phyloP scores from a whole-genome alignment of 1,140 invertebrate genomes.

The Andricus grossulariae region DNA sequence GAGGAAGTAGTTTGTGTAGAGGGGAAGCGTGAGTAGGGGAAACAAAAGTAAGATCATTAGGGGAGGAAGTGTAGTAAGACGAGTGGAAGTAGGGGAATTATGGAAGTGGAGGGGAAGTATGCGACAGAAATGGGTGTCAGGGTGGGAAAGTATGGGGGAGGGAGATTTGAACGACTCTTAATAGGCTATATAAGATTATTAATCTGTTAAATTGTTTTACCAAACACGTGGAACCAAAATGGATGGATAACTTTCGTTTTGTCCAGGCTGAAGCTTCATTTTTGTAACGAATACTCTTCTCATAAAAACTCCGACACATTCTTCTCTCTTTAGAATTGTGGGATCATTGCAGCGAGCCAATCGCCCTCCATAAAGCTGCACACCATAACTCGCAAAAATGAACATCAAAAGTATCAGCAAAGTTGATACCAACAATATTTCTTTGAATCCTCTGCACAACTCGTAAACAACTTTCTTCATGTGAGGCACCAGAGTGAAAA shows the following conservation, averaged over 20 bases:
- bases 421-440: constrained; percentile 98
- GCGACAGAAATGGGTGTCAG: too few species aligned
- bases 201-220: constrained; percentile 76
- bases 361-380: constrained; percentile 97
- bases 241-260: constrained; percentile 91
- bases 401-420: constrained; percentile 99
- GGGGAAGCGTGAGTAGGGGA: too few species aligned
- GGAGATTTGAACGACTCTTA: too few species aligned
- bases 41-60: too few species aligned
- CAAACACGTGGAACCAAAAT: constrained; percentile 98
- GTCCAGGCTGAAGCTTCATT: constrained; percentile 92
- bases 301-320: constrained; percentile 97
- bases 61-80: too few species aligned
- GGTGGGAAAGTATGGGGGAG: too few species aligned
- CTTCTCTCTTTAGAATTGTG: constrained; percentile 86
- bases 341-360: constrained; percentile 98
- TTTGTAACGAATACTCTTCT: constrained; percentile 97
- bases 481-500: constrained; percentile 98
- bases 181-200: background rate
- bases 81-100: too few species aligned
- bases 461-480: constrained; percentile 99
- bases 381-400: constrained; percentile 99
- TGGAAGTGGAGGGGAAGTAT: too few species aligned
- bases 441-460: constrained; percentile 98
- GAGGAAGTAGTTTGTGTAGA: too few species aligned